Base-by-base conservation (phyloP, 2,888 invertebrate species). In the Volucella zonaria region DNA sequence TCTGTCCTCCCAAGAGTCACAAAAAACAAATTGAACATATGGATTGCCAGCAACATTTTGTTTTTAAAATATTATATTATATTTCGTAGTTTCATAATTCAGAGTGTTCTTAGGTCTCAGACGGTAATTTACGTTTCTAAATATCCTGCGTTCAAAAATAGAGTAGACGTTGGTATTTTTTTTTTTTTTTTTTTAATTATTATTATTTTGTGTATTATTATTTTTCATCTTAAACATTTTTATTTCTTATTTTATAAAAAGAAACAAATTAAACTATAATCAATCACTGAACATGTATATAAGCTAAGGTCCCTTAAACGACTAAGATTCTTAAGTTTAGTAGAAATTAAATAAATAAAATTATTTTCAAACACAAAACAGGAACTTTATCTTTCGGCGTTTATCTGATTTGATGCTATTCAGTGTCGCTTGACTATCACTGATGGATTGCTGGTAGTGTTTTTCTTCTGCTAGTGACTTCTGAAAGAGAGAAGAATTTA, bases 341-440 rank as follows among this genome's bases (percentile, higher is more conserved):
- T 42, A 74, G 67, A 73, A 82, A 62, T 78, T 31, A 70, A 81
- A 75, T 78, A 74, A 79, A 81, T 68, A 54, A 23, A 80, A 31
- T 31, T 66, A 71, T 80, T 71, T 86, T 86, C 74, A 87, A 74
- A 87, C 74, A 86, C 87, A 87, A 79, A 87, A 87, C 18, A 87
- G 62, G 49, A 87, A 74, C 51, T 86, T 87, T 59, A 87, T 75
- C 23, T 79, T 47, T 38, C 73, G 54, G 1, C 86, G 81, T 40
- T 82, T 87, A 58, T 82, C 83, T n/a, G 86, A 86, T 56, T 86
- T 86, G 11, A 59, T 75, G 38, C 82, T 86, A 52, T n/a, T 18
- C 4, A 74, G 58, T 2, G 78, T 78, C 12, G 75, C 43, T 42
- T 78, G 66, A 59, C 74, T 78, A 2, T 54, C 70, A 38, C 31